Percentiles rank a stretch among this genome's conserved stretches.
Conservation (phyloP, 2,797 vertebrate species). For the Helicolenus hilgendorfi region DNA sequence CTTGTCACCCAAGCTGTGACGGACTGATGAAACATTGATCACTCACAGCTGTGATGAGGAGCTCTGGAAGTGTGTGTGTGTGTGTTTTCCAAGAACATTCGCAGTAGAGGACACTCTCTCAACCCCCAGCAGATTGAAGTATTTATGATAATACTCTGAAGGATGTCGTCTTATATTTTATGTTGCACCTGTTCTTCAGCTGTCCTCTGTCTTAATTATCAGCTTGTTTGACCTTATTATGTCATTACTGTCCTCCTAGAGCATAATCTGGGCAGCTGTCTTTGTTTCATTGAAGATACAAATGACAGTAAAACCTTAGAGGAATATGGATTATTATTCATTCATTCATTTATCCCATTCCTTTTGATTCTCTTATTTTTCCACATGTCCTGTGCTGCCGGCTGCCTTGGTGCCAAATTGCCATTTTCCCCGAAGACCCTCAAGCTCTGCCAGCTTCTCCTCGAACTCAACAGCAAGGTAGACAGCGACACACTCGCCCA, state of each 20-base stretch:
- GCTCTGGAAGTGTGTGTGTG: not conserved
- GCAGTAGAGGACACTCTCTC: not conserved
- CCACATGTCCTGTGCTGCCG: conserved; percentile 17
- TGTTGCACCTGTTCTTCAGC: conserved; percentile 15
- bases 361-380: conserved; percentile 16
- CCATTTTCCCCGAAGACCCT: conserved; percentile 81
- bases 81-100: conserved; percentile 11
- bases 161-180: not conserved
- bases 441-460: conserved; percentile 89
- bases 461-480: conserved; percentile 86
- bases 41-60: conserved; percentile 59
- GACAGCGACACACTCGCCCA: not conserved
- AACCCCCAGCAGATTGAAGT: conserved; percentile 15
- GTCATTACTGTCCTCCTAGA: not conserved
- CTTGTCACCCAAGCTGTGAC: conserved; percentile 83
- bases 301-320: not conserved
- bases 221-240: not conserved
- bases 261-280: not conserved
- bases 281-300: not conserved
- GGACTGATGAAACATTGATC: conserved; percentile 86
- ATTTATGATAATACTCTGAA: conserved; percentile 9
- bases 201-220: not conserved
- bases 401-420: conserved; percentile 21
- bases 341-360: too few relatives aligned
- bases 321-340: not conserved